phyloP scores from a whole-genome alignment of 2,797 vertebrate species.

The Triplophysa yarkandensis region DNA sequence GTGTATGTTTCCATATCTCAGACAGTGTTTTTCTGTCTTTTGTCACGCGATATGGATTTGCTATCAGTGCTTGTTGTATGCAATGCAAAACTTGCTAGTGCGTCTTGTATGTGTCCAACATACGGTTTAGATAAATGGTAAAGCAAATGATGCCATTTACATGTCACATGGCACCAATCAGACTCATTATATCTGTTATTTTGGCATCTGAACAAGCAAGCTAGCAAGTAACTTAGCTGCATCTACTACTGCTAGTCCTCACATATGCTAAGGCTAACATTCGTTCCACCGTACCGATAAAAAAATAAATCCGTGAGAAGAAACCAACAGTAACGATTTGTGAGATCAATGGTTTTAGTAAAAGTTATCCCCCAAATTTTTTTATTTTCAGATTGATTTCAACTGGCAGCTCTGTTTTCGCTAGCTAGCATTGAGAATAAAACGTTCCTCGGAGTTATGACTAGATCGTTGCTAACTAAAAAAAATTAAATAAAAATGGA shows the following conservation, averaged over 20 bases:
- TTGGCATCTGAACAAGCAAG: conserved; percentile 1
- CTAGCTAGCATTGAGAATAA: too few relatives aligned
- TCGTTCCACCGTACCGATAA: not conserved
- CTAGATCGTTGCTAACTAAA: not conserved
- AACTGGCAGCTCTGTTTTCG: not conserved
- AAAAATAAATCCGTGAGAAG: not conserved
- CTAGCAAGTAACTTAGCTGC: not conserved
- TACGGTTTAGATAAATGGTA: conserved; percentile 11
- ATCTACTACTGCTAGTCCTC: not conserved
- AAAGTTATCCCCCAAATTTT: too few relatives aligned
- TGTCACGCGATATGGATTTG: not conserved
- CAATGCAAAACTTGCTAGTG: conserved; percentile 6
- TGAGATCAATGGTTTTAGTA: not conserved
- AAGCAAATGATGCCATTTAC: not conserved
- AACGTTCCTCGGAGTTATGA: too few relatives aligned
- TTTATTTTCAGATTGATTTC: not conserved
- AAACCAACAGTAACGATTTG: not conserved
- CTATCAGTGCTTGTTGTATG: conserved; percentile 16
- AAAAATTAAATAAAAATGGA: not conserved
- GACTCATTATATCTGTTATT: not conserved
- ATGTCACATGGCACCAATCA: conserved; percentile 1
- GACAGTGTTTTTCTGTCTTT: conserved; percentile 10
- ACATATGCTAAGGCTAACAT: not conserved
- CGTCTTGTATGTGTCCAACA: conserved; percentile 15
- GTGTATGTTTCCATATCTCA: conserved; percentile 27